Conservation (phyloP, 2,113 vertebrate genomes). For the Hippocampus mohnikei region DNA sequence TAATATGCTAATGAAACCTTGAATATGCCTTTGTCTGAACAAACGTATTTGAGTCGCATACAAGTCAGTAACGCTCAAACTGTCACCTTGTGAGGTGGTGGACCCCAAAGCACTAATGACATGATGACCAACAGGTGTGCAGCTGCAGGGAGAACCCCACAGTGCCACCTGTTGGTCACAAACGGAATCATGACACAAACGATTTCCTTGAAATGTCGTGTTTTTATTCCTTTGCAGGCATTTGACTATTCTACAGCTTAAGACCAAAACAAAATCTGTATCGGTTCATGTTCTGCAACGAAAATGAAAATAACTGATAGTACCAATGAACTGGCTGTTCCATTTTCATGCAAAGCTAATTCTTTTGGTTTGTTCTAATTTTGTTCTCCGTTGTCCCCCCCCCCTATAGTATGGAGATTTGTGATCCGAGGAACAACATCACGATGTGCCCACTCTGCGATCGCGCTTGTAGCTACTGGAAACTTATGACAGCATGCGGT, state of each 20-base stretch:
- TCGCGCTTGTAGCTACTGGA: constrained; percentile 93
- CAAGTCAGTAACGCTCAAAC: no score
- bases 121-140: no score
- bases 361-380: constrained; percentile 4
- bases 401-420: constrained; percentile 89
- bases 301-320: no score
- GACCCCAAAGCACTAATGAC: no score
- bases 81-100: no score
- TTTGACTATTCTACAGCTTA: not conserved
- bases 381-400: not conserved
- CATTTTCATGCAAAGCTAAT: not conserved
- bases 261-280: not conserved
- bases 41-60: no score
- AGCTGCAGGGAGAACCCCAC: no score
- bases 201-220: not conserved
- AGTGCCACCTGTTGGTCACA: no score
- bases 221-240: not conserved
- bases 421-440: constrained; percentile 88
- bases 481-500: constrained; percentile 86
- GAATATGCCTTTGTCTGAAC: no score
- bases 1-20: not conserved
- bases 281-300: not conserved
- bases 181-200: no score
- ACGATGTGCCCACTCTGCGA: constrained; percentile 98
- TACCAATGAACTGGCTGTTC: not conserved